Conservation (phyloP, 2,113 vertebrate genomes). For the Cettia cetti region DNA sequence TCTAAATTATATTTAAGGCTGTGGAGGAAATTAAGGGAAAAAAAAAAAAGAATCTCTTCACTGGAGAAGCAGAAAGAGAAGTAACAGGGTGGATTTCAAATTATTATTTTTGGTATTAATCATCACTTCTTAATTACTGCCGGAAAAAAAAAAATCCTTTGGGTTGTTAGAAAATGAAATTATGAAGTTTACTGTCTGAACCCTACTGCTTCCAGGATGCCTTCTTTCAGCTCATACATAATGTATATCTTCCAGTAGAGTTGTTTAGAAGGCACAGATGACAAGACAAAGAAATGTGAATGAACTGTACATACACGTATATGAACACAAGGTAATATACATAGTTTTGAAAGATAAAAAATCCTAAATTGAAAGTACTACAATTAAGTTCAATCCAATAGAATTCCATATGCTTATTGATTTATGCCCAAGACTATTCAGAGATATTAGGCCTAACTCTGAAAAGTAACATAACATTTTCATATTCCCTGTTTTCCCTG, state of each 20-base stretch:
- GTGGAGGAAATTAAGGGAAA: background rate
- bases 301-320: background rate
- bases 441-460: background rate
- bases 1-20: background rate
- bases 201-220: background rate
- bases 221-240: background rate
- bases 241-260: background rate
- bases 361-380: background rate
- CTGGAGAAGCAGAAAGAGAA: background rate
- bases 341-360: background rate
- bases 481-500: background rate
- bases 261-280: background rate
- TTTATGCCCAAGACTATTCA: background rate
- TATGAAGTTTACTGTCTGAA: background rate
- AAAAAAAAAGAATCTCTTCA: accelerated
- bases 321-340: background rate
- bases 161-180: background rate
- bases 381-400: background rate
- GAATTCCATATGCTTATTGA: background rate
- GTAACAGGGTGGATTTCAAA: background rate
- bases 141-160: background rate
- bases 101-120: background rate
- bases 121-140: background rate
- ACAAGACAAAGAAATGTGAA: background rate
- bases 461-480: background rate